These are phyloP conservation scores for Grantiella picta DNA, from an alignment of 2,113 vertebrate genomes.

Conservation along the genomic window DNA sequence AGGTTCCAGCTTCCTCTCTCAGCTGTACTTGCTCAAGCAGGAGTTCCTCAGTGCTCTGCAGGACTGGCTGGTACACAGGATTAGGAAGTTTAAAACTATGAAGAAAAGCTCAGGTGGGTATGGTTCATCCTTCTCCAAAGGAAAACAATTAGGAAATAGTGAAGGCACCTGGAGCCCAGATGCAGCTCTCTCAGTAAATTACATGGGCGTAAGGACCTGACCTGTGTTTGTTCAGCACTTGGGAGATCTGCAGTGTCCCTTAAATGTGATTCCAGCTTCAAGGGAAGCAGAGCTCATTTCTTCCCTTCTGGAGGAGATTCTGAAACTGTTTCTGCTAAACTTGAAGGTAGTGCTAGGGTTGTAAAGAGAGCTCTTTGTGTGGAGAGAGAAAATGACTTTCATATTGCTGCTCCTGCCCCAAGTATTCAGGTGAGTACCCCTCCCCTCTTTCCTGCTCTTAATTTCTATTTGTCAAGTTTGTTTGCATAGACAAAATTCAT, in stretches of 20 bases:
- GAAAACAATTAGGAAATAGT: background rate
- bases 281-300: background rate
- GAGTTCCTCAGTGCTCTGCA: background rate
- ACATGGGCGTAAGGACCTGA: background rate
- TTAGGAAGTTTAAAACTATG: background rate
- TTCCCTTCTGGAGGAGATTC: background rate
- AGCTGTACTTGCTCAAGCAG: background rate
- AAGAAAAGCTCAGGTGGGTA: background rate
- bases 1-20: background rate
- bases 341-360: background rate
- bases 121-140: background rate
- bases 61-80: background rate
- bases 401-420: background rate
- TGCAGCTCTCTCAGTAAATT: background rate
- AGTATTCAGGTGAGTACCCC: background rate
- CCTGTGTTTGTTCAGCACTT: background rate
- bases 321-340: background rate
- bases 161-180: background rate
- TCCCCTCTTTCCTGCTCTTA: background rate
- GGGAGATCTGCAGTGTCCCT: accelerated
- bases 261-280: background rate
- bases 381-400: background rate
- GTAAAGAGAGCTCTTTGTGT: background rate
- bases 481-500: background rate
- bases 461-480: background rate